A percentile compares a stretch with the other conserved stretches of the same genome.
phyloP scores from a whole-genome alignment of 1,140 invertebrate genomes.

The Bombus breviceps region DNA sequence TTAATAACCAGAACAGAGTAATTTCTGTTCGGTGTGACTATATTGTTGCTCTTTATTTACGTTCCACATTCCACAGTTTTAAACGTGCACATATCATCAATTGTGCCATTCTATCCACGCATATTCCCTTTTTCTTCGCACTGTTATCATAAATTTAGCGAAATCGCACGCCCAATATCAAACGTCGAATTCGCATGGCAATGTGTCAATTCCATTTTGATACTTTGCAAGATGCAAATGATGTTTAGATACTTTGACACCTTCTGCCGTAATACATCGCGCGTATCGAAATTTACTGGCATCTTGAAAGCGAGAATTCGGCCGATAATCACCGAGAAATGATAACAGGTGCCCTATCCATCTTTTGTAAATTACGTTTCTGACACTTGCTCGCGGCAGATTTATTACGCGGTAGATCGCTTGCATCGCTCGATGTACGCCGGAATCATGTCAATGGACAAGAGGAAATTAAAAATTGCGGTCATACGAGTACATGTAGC shows the following conservation, averaged over 20 bases:
- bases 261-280: background rate
- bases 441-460: background rate
- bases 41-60: background rate
- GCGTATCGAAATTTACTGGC: background rate
- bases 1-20: slow-evolving; percentile 37
- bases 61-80: background rate
- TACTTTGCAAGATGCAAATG: background rate
- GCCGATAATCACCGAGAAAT: slow-evolving; percentile 29
- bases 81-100: no score
- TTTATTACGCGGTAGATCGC: slow-evolving; percentile 39
- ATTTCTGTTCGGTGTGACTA: background rate
- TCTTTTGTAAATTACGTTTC: slow-evolving; percentile 30
- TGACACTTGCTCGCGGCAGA: slow-evolving; percentile 22
- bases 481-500: no score
- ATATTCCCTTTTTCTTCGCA: background rate
- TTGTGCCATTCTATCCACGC: no score
- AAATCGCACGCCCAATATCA: no score
- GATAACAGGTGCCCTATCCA: slow-evolving; percentile 41
- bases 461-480: no score
- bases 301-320: background rate
- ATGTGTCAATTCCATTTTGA: background rate
- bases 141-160: background rate
- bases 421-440: background rate
- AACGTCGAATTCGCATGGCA: background rate
- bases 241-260: background rate